These are phyloP conservation scores for Tenodera sinensis DNA, from an alignment of 2,888 invertebrate genomes.

Conservation along the genomic window DNA sequence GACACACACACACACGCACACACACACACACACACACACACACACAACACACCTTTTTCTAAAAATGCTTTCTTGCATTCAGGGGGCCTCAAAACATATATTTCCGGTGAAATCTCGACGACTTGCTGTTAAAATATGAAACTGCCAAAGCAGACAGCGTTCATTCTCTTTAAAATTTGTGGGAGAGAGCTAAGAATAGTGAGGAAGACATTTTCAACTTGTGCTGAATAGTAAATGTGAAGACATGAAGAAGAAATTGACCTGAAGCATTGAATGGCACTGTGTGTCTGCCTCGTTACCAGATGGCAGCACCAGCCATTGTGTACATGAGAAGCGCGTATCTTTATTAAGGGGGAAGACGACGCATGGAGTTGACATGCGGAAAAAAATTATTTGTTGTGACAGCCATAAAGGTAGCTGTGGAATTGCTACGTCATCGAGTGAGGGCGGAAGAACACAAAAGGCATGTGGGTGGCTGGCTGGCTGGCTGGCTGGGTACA, in stretches of 20 bases:
- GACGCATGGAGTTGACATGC: neutral
- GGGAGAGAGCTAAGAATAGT: too few species aligned
- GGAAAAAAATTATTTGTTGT: neutral
- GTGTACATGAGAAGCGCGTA: neutral
- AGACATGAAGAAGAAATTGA: neutral
- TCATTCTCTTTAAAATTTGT: neutral
- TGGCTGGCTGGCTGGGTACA: too few species aligned
- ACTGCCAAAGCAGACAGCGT: too few species aligned
- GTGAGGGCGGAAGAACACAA: neutral
- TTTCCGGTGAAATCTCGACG: too few species aligned
- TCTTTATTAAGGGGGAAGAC: too few species aligned
- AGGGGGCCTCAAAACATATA: too few species aligned
- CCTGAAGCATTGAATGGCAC: neutral
- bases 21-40: too few species aligned
- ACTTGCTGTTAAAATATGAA: too few species aligned
- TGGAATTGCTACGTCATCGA: neutral
- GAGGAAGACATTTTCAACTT: neutral
- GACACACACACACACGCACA: too few species aligned
- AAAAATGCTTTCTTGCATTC: too few species aligned
- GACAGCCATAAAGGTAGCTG: neutral
- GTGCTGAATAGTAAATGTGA: neutral
- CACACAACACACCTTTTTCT: too few species aligned
- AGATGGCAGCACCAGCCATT: neutral
- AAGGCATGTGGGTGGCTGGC: neutral
- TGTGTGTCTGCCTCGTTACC: neutral